Percentiles rank a stretch among this genome's conserved stretches.
Evolutionary conservation across 2,797 vertebrate species (phyloP).

Genomic region (Lutjanus campechanus): DNA sequence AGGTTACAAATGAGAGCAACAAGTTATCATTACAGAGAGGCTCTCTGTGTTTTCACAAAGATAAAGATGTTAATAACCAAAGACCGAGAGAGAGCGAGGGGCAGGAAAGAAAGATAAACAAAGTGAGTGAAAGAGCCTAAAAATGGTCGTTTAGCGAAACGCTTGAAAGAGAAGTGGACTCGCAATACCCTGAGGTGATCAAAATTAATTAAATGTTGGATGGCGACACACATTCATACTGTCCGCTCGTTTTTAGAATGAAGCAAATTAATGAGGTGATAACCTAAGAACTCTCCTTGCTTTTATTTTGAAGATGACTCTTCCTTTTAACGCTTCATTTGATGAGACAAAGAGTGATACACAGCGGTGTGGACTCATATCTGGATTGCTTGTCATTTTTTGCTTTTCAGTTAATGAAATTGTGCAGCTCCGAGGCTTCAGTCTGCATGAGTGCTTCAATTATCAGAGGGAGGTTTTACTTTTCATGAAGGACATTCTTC

Average conservation of each 20-base stretch:
- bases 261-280: constrained; percentile 63
- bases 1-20: constrained; percentile 53
- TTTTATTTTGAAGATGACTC: constrained; percentile 63
- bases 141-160: constrained; percentile 58
- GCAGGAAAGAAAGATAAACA: constrained; percentile 43
- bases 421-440: constrained; percentile 13
- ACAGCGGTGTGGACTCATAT: constrained; percentile 31
- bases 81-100: constrained; percentile 26
- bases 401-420: constrained; percentile 37
- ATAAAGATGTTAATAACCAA: constrained; percentile 67
- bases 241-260: constrained; percentile 37
- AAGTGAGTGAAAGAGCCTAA: constrained; percentile 32
- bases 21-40: constrained; percentile 42
- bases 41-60: constrained; percentile 53
- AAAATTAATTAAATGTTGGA: constrained; percentile 71
- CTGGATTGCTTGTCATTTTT: constrained; percentile 24
- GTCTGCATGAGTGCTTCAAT: constrained; percentile 2
- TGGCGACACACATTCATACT: constrained; percentile 32
- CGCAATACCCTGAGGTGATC: constrained; percentile 56
- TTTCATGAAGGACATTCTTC: constrained; percentile 16
- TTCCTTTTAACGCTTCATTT: constrained; percentile 36
- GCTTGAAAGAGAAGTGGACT: constrained; percentile 59
- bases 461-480: constrained; percentile 10
- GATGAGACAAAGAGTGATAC: constrained; percentile 34
- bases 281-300: constrained; percentile 51